Conservation (phyloP, 2,888 invertebrate genomes). For the Stenotaenia linearis region DNA sequence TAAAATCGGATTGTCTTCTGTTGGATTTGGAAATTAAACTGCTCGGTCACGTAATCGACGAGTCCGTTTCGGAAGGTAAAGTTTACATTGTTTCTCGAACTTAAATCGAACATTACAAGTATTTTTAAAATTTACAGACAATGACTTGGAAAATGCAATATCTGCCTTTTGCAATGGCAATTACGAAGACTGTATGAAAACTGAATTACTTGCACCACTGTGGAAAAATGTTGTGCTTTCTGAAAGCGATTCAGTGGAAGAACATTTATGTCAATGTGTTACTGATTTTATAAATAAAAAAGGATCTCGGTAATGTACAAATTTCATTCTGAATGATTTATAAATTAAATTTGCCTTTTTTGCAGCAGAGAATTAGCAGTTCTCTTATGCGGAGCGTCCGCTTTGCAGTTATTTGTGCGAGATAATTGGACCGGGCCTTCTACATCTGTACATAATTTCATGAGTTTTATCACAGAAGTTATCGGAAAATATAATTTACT, state of each 20-base stretch:
- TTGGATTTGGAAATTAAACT: background rate
- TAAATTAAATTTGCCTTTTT: background rate
- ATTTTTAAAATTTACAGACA: too few relatives aligned
- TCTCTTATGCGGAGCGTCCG: constrained; percentile 58
- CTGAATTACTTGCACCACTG: background rate
- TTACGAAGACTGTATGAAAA: background rate
- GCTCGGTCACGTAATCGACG: background rate
- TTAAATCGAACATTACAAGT: too few relatives aligned
- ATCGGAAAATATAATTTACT: background rate
- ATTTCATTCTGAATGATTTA: too few relatives aligned
- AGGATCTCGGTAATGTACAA: background rate
- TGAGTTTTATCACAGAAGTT: background rate
- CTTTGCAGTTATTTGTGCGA: constrained; percentile 67
- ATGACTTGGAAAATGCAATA: background rate
- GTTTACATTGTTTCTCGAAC: too few relatives aligned
- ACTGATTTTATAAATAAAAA: background rate
- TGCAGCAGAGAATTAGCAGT: constrained; percentile 41
- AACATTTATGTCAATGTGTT: background rate
- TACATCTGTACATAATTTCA: background rate
- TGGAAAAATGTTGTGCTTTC: background rate
- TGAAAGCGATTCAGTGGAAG: background rate
- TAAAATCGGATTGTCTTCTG: too few relatives aligned
- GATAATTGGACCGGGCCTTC: constrained; percentile 73
- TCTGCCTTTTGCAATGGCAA: background rate
- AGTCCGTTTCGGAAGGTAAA: too few relatives aligned